phyloP scores from a whole-genome alignment of 2,797 vertebrate species.

The Pterois miles region DNA sequence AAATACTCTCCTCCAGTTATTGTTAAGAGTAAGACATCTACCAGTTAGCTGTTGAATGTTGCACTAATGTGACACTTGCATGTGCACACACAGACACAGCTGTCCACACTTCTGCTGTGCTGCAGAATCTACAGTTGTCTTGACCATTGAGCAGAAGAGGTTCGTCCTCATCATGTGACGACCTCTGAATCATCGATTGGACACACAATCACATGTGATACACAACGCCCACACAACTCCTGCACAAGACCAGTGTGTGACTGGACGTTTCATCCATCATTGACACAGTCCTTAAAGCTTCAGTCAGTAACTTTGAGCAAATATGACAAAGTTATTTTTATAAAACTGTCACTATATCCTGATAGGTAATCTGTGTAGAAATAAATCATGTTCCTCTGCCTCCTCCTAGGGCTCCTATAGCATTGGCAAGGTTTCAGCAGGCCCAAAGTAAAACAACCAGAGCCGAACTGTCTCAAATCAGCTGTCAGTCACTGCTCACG shows the following conservation, averaged over 20 bases:
- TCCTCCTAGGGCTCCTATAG: too few relatives aligned
- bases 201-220: slow-evolving; percentile 51
- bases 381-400: too few relatives aligned
- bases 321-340: neutral
- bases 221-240: slow-evolving; percentile 7
- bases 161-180: slow-evolving; percentile 49
- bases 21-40: neutral
- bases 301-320: neutral
- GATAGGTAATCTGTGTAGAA: neutral
- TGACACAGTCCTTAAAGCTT: neutral
- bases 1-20: neutral
- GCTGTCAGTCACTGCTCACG: neutral
- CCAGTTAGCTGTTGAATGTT: slow-evolving; percentile 64
- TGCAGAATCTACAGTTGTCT: slow-evolving; percentile 4
- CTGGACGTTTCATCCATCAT: neutral
- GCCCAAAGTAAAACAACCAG: too few relatives aligned
- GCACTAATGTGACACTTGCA: slow-evolving; percentile 36
- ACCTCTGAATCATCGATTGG: slow-evolving; percentile 64
- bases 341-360: neutral
- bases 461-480: neutral
- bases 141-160: neutral
- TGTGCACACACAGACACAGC: neutral
- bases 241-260: slow-evolving; percentile 40
- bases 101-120: neutral
- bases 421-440: too few relatives aligned